A percentile compares a stretch with the other conserved stretches of the same genome.
Conservation (phyloP, 2,797 vertebrate genomes). For the Phalanger gymnotis region DNA sequence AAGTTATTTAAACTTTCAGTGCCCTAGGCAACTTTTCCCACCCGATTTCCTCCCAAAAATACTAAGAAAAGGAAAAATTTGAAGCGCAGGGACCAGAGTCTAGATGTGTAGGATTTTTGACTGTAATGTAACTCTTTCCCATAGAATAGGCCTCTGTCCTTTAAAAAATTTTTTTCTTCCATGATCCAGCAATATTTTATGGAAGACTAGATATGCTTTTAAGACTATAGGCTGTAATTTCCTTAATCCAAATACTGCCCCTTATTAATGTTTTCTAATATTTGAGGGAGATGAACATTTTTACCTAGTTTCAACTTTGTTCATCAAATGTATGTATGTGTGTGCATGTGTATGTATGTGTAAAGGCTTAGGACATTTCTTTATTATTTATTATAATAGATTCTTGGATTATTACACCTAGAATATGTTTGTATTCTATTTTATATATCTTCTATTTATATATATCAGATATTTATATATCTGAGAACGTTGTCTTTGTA, state of each 20-base stretch:
- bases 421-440: too few relatives aligned
- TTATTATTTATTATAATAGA: background rate
- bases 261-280: background rate
- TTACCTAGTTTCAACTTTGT: background rate
- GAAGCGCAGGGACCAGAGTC: background rate
- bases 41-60: conserved; percentile 25
- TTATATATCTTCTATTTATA: too few relatives aligned
- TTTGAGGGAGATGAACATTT: background rate
- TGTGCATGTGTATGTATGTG: background rate
- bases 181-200: background rate
- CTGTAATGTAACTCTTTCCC: background rate
- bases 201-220: background rate
- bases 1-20: background rate
- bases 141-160: background rate
- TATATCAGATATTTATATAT: too few relatives aligned
- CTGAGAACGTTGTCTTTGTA: background rate
- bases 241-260: background rate
- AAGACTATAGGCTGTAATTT: background rate
- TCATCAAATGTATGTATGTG: background rate
- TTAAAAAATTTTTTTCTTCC: background rate
- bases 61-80: conserved; percentile 32
- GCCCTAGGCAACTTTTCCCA: background rate
- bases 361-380: background rate
- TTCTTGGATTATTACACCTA: background rate
- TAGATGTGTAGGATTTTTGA: background rate